Conservation (phyloP, 2,888 invertebrate species). For the Melanostoma scalare region DNA sequence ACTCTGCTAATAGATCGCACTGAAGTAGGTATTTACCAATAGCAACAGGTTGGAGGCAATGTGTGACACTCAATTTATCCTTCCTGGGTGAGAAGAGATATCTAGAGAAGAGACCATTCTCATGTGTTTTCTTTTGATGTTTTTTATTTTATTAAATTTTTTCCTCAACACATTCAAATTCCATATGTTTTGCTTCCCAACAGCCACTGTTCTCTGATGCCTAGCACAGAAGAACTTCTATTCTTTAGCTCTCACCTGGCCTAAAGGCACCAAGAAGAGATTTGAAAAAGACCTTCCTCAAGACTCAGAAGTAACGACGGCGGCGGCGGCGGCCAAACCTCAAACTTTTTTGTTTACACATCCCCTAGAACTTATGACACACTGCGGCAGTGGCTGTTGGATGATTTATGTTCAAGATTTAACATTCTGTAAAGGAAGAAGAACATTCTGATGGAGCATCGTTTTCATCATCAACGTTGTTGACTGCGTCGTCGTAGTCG, state of each 20-base stretch:
- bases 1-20: constrained; percentile 5
- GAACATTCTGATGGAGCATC: constrained; percentile 66
- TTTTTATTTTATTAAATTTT: background rate
- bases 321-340: constrained; percentile 34
- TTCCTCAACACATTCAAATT: constrained; percentile 19
- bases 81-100: constrained; percentile 20
- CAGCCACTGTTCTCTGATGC: constrained; percentile 43
- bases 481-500: constrained; percentile 6
- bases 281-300: constrained; percentile 55
- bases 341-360: constrained; percentile 55
- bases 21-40: constrained; percentile 7
- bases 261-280: constrained; percentile 45
- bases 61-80: constrained; percentile 43
- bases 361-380: constrained; percentile 57
- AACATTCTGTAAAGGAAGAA: constrained; percentile 70
- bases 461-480: constrained; percentile 55
- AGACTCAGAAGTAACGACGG: constrained; percentile 6
- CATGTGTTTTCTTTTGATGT: constrained; percentile 12
- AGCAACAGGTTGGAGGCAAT: constrained; percentile 50
- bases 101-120: constrained; percentile 17
- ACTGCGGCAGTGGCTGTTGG: constrained; percentile 62
- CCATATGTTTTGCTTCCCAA: constrained; percentile 44
- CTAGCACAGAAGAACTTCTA: constrained; percentile 23
- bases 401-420: constrained; percentile 71
- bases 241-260: constrained; percentile 37